phyloP scores from a whole-genome alignment of 2,113 vertebrate species.

The Acinonyx jubatus region DNA sequence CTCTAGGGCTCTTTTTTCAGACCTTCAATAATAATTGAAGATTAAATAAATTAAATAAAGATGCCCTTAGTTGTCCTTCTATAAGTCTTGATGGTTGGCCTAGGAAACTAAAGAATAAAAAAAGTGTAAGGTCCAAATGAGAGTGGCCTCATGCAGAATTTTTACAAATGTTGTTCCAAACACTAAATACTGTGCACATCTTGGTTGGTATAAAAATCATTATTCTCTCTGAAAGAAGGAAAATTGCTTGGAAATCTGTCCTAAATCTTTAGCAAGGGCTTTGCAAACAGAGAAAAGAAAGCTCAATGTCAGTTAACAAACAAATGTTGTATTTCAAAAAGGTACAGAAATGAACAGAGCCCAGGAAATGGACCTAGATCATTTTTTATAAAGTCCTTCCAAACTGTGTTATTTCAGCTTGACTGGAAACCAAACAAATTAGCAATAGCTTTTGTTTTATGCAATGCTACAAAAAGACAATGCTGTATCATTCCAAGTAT shows the following conservation, averaged over 20 bases:
- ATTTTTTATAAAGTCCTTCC: slow-evolving; percentile 50
- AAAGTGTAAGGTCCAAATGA: slow-evolving; percentile 7
- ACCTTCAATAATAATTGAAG: not conserved
- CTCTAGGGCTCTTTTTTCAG: not conserved
- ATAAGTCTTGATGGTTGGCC: not conserved
- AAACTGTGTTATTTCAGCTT: slow-evolving; percentile 58
- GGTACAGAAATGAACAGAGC: slow-evolving; percentile 38
- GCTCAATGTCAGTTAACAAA: slow-evolving; percentile 11
- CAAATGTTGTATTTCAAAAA: slow-evolving; percentile 61
- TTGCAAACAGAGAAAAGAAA: slow-evolving; percentile 49
- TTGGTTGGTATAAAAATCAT: slow-evolving; percentile 37
- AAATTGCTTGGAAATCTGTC: not conserved
- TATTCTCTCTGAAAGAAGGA: not conserved
- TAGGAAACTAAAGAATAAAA: slow-evolving; percentile 49
- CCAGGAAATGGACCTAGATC: slow-evolving; percentile 49
- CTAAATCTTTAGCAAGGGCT: not conserved
- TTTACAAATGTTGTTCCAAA: slow-evolving; percentile 41
- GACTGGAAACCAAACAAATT: slow-evolving; percentile 78
- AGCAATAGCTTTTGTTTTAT: slow-evolving; percentile 71
- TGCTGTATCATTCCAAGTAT: slow-evolving; percentile 67
- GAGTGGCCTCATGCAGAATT: not conserved
- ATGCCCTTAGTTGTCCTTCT: not conserved
- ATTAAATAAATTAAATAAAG: not conserved
- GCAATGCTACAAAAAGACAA: slow-evolving; percentile 64
- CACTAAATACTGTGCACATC: not conserved